These are phyloP conservation scores for Oreotrochilus melanogaster DNA, from an alignment of 2,113 vertebrate species.

Conservation along the genomic window DNA sequence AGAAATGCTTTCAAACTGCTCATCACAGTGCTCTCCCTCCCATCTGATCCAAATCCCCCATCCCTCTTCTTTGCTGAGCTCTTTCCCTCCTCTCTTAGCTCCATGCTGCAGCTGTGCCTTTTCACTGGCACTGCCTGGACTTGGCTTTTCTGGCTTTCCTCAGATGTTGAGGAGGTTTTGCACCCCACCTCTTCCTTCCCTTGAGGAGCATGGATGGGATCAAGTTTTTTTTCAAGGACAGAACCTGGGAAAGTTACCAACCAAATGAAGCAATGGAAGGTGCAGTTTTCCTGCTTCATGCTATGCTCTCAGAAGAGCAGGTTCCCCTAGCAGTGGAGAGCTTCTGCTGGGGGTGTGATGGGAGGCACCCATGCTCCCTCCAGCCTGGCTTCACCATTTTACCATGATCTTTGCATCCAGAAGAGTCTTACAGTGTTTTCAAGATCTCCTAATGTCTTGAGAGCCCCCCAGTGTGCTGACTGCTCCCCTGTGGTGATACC, in stretches of 20 bases:
- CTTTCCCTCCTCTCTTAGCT: not conserved
- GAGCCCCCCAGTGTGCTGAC: not conserved
- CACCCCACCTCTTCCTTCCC: not conserved
- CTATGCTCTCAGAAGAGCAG: not conserved
- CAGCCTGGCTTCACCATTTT: not conserved
- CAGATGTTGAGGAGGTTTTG: not conserved
- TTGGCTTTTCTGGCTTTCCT: not conserved
- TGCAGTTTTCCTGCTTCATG: not conserved
- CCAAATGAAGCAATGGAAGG: not conserved
- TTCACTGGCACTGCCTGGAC: accelerated
- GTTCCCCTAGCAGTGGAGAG: accelerated
- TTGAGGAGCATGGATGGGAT: not conserved
- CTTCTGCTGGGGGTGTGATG: not conserved
- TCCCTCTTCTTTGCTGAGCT: accelerated
- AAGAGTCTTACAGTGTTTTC: not conserved
- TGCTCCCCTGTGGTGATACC: accelerated
- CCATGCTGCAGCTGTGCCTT: not conserved
- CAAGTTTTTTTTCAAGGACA: not conserved
- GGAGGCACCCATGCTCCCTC: accelerated
- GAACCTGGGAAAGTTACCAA: not conserved
- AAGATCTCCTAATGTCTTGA: not conserved
- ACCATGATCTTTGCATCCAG: not conserved
- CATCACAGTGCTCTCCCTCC: not conserved
- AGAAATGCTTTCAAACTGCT: not conserved
- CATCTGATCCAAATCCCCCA: not conserved